Conservation (phyloP, 2,888 invertebrate species). For the Agrochola circellaris region DNA sequence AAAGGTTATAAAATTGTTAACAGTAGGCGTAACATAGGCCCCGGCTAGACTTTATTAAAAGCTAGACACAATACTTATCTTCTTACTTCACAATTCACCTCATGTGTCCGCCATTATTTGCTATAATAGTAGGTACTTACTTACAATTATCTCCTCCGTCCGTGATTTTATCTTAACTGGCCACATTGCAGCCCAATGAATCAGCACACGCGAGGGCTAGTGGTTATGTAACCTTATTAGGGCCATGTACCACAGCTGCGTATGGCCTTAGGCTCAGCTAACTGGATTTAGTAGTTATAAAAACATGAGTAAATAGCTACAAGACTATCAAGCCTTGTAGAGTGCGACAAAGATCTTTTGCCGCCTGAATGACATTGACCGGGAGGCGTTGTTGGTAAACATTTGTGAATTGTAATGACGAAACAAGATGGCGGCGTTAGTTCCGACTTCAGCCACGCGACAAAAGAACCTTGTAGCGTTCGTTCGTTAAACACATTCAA, state of each 20-base stretch:
- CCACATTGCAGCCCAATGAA: constrained; percentile 22
- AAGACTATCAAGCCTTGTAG: background rate
- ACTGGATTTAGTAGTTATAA: background rate
- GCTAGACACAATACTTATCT: background rate
- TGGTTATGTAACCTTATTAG: constrained; percentile 7
- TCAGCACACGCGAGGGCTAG: background rate
- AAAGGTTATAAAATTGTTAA: too few relatives aligned
- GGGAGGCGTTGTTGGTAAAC: background rate
- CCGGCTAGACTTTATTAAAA: too few relatives aligned
- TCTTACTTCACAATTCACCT: background rate
- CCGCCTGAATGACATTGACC: background rate
- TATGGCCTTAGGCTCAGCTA: background rate
- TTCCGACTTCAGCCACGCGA: background rate
- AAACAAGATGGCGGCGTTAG: background rate
- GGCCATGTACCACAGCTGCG: background rate
- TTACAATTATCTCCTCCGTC: constrained; percentile 7
- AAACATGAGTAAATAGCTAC: too few relatives aligned
- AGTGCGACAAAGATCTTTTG: background rate
- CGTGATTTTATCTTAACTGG: constrained; percentile 29
- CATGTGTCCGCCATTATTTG: background rate
- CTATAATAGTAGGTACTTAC: background rate
- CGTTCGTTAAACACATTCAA: background rate
- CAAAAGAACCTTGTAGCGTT: background rate
- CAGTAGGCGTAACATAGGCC: too few relatives aligned
- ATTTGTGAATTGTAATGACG: background rate